Percentiles rank a stretch among this genome's conserved stretches.
These are phyloP conservation scores for Pogonus chalceus DNA, from an alignment of 1,140 invertebrate species.

Conservation along the genomic window DNA sequence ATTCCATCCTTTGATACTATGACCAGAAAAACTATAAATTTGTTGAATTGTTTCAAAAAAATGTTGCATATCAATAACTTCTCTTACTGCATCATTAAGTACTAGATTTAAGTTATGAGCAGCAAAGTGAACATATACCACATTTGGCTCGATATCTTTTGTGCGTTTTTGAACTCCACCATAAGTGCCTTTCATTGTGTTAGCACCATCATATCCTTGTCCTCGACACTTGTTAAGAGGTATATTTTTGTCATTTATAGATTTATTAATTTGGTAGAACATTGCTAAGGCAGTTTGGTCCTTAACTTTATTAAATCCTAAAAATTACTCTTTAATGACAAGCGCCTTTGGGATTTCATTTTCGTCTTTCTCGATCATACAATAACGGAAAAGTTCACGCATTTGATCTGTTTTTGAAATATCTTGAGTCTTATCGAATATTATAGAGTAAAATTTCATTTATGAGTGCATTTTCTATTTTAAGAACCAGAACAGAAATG, in stretches of 20 bases:
- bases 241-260: conserved; percentile 21
- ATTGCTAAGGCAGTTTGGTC: conserved; percentile 16
- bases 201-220: conserved; percentile 28
- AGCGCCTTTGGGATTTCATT: conserved; percentile 15
- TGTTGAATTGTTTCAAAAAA: background rate
- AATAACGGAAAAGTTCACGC: too few species aligned
- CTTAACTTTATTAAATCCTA: conserved; percentile 14
- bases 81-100: conserved; percentile 19
- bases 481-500: conserved; percentile 14
- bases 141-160: conserved; percentile 20
- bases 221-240: conserved; percentile 23
- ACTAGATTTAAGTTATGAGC: conserved; percentile 24
- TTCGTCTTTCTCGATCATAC: conserved; percentile 17
- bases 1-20: background rate
- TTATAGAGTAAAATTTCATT: conserved; percentile 16
- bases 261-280: conserved; percentile 14
- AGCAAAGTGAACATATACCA: conserved; percentile 23
- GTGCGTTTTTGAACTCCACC: conserved; percentile 22
- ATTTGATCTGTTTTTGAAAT: conserved; percentile 18
- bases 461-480: conserved; percentile 16
- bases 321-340: conserved; percentile 2
- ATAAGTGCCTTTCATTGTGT: conserved; percentile 27
- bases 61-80: conserved; percentile 11
- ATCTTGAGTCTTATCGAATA: conserved; percentile 19
- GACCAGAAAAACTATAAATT: background rate